phyloP scores from a whole-genome alignment of 92 coral and sea anemone species.

The Parazoanthus swiftii region DNA sequence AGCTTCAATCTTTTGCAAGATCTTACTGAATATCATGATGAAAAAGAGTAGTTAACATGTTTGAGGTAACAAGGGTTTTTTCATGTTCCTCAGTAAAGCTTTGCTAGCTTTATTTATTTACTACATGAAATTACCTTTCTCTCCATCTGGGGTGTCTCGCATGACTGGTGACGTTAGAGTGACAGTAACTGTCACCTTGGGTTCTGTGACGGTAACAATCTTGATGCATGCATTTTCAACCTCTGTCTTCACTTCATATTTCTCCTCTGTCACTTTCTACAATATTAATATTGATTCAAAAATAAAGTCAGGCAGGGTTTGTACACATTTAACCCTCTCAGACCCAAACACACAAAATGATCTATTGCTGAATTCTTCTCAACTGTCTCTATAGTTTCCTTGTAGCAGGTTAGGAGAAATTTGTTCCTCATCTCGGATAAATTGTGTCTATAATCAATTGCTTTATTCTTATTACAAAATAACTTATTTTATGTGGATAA shows the following conservation, averaged over 20 bases:
- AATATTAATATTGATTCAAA: not conserved
- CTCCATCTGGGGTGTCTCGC: slow-evolving; percentile 83
- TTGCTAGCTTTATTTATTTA: not conserved
- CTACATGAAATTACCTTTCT: slow-evolving; percentile 58
- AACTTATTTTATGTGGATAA: not conserved
- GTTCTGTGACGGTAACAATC: slow-evolving; percentile 73
- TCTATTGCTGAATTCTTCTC: no score
- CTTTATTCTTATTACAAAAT: no score
- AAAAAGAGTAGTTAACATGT: not conserved
- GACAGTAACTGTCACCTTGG: slow-evolving; percentile 80
- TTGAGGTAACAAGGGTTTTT: not conserved
- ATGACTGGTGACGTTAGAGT: slow-evolving; percentile 96
- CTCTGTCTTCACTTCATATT: slow-evolving; percentile 77
- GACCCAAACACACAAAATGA: no score
- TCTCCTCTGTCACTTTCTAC: slow-evolving; percentile 96
- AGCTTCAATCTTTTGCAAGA: not conserved
- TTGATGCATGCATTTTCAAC: slow-evolving; percentile 62
- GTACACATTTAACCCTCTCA: no score
- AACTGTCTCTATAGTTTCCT: no score
- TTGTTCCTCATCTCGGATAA: no score
- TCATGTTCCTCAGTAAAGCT: slow-evolving; percentile 47
- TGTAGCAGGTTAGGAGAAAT: no score
- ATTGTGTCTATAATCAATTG: no score
- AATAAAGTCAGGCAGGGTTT: not conserved
- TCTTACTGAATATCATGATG: no score